These are phyloP conservation scores for Callaeas wilsoni DNA, from an alignment of 2,113 vertebrate genomes.

Conservation along the genomic window DNA sequence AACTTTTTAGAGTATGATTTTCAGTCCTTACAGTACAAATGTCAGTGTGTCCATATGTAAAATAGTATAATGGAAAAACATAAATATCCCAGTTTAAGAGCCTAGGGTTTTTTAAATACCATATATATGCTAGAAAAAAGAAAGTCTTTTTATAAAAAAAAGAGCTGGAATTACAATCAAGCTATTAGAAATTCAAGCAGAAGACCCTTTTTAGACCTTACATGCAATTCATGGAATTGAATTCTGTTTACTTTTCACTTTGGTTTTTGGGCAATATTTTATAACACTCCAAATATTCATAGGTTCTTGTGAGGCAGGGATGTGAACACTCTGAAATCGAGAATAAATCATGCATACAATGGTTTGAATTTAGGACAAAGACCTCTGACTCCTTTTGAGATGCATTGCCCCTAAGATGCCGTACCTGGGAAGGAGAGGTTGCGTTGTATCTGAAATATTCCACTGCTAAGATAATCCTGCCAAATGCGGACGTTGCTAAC, in stretches of 20 bases:
- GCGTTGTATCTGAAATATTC: neutral
- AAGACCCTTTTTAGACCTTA: neutral
- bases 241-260: neutral
- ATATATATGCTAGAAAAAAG: neutral
- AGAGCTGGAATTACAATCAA: neutral
- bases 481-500: neutral
- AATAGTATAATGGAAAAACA: neutral
- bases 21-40: neutral
- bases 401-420: neutral
- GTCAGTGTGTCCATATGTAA: neutral
- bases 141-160: neutral
- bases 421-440: neutral
- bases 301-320: neutral
- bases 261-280: neutral
- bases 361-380: neutral
- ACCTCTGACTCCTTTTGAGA: neutral
- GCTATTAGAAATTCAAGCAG: neutral
- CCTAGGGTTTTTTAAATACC: neutral
- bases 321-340: neutral
- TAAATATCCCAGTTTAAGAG: neutral
- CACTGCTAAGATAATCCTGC: neutral
- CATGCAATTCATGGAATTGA: neutral
- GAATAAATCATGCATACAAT: neutral
- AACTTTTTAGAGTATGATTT: neutral
- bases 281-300: neutral